Conservation (phyloP, 1,140 invertebrate species). For the Hycleus cichorii region DNA sequence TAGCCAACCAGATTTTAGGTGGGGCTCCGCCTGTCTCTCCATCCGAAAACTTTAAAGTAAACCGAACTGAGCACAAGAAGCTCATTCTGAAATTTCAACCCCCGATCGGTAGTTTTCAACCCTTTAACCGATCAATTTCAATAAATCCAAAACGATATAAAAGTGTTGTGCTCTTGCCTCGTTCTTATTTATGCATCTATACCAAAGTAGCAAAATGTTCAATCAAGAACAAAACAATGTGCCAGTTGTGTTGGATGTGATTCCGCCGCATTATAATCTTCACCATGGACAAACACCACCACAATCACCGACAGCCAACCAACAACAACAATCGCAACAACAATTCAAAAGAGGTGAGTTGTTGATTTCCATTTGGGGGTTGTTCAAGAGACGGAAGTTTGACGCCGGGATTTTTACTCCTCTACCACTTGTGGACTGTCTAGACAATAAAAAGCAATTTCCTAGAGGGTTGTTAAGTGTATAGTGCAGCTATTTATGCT, state of each 20-base stretch:
- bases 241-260: constrained; percentile 34
- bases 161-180: not conserved
- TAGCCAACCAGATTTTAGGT: constrained; percentile 24
- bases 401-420: constrained; percentile 15
- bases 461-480: not conserved
- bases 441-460: constrained; percentile 1
- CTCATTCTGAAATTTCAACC: not conserved
- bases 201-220: constrained; percentile 31
- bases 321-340: constrained; percentile 13
- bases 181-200: constrained; percentile 13
- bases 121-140: not conserved
- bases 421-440: constrained; percentile 3
- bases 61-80: not conserved
- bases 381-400: constrained; percentile 21
- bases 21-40: constrained; percentile 5
- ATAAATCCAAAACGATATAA: not conserved
- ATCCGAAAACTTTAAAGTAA: not conserved
- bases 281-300: constrained; percentile 32
- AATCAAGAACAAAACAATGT: constrained; percentile 28
- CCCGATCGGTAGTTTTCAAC: not conserved
- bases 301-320: constrained; percentile 33
- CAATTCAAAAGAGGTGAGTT: constrained; percentile 33
- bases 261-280: constrained; percentile 34
- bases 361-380: not conserved
- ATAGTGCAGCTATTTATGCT: not conserved